Evolutionary conservation across 2,113 vertebrate species (phyloP).

Genomic region (Tylochromis polylepis): DNA sequence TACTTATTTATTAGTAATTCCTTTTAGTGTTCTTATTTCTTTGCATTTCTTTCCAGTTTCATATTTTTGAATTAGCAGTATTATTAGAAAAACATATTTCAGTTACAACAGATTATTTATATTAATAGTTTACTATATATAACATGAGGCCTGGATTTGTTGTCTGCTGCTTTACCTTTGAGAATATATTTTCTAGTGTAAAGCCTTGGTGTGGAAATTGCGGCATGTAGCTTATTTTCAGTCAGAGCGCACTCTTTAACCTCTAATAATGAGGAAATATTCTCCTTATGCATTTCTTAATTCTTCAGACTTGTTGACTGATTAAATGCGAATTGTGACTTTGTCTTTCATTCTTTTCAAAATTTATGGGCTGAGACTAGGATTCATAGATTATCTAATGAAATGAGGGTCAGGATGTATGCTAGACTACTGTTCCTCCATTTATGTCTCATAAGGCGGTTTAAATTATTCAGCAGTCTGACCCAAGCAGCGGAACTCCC

Average conservation of each 20-base stretch:
- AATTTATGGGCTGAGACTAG: conserved; percentile 28
- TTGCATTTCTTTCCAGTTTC: background rate
- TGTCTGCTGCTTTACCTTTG: background rate
- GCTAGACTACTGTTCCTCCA: conserved; percentile 17
- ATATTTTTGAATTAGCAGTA: background rate
- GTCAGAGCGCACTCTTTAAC: conserved; percentile 10
- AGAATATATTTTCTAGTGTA: background rate
- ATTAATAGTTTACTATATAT: background rate
- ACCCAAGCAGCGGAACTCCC: background rate
- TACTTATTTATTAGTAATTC: background rate
- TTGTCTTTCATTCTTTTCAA: conserved; percentile 14
- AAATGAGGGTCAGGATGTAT: conserved; percentile 29
- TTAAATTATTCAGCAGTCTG: conserved; percentile 55
- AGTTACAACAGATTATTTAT: background rate
- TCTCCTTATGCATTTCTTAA: conserved; percentile 45
- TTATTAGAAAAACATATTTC: background rate
- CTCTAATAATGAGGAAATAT: conserved; percentile 17
- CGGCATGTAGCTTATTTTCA: background rate
- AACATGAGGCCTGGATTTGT: background rate
- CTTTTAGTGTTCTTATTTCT: background rate
- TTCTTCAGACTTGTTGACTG: conserved; percentile 47
- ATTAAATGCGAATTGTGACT: conserved; percentile 57
- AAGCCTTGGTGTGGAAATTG: background rate
- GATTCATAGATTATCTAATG: conserved; percentile 41
- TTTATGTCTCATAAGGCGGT: conserved; percentile 15